These are phyloP conservation scores for Synergus japonicus DNA, from an alignment of 2,888 invertebrate genomes.

Conservation along the genomic window DNA sequence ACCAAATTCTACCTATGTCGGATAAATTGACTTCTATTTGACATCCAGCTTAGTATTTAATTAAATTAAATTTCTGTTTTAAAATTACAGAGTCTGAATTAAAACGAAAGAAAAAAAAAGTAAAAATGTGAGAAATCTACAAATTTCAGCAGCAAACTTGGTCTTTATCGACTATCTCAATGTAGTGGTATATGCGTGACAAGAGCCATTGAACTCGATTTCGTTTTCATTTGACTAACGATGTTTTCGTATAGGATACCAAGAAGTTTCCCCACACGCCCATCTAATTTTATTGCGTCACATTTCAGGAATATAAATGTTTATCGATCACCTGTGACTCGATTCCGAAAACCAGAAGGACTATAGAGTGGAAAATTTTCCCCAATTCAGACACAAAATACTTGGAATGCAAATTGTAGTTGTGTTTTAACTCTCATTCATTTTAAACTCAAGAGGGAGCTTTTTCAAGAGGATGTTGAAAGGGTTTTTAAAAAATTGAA, in stretches of 20 bases:
- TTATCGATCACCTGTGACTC: conserved; percentile 5
- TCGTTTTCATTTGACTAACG: conserved; percentile 39
- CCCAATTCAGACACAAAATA: too few relatives aligned
- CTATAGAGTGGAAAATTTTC: background rate
- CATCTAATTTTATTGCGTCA: conserved; percentile 26
- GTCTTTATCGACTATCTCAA: conserved; percentile 14
- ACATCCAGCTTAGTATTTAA: background rate
- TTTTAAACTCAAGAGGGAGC: background rate
- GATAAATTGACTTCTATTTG: too few relatives aligned
- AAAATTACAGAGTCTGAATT: background rate
- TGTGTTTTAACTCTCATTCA: background rate
- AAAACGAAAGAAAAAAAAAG: background rate
- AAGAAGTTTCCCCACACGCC: conserved; percentile 1
- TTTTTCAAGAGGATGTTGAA: background rate
- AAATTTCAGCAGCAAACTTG: conserved; percentile 12
- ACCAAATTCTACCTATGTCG: background rate
- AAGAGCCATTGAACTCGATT: conserved; percentile 27
- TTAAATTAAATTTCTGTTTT: background rate
- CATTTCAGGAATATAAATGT: conserved; percentile 35
- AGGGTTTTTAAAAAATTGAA: background rate
- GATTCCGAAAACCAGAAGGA: background rate
- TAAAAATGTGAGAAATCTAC: too few relatives aligned
- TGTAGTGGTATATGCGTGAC: conserved; percentile 31
- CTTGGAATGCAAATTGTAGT: too few relatives aligned
- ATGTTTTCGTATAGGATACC: conserved; percentile 30